These are phyloP conservation scores for Colinus virginianus DNA, from an alignment of 2,113 vertebrate genomes.

Conservation along the genomic window DNA sequence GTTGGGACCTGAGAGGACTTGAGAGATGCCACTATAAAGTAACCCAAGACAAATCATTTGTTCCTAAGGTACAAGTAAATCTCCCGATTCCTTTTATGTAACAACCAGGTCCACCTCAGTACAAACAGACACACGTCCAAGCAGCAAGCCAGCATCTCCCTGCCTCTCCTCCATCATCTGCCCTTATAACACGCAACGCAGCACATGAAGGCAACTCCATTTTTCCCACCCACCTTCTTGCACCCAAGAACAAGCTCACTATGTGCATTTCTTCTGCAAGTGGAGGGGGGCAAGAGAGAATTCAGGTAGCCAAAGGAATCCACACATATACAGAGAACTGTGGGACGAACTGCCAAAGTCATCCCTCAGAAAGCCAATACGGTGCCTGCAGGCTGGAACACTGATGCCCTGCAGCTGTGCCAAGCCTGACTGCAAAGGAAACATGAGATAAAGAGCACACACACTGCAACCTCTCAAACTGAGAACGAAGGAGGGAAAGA, in stretches of 20 bases:
- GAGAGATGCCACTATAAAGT: neutral
- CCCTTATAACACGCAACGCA: rapidly evolving
- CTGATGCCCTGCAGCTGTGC: neutral
- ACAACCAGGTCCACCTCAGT: neutral
- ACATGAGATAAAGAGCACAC: neutral
- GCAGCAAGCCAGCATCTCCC: neutral
- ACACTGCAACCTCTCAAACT: neutral
- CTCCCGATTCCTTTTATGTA: neutral
- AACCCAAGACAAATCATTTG: neutral
- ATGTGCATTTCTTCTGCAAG: neutral
- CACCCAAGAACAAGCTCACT: neutral
- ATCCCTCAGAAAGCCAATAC: neutral
- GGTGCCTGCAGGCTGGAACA: neutral
- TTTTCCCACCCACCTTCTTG: neutral
- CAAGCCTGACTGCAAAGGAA: neutral
- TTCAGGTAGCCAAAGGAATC: neutral
- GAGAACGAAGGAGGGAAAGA: neutral
- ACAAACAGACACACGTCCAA: neutral
- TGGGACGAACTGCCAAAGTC: neutral
- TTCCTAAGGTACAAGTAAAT: neutral
- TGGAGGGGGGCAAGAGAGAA: neutral
- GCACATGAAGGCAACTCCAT: neutral
- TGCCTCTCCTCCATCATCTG: neutral
- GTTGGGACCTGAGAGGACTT: neutral
- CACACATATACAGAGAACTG: rapidly evolving